These are phyloP conservation scores for Anas platyrhynchos DNA, from an alignment of 2,113 vertebrate species.

Conservation along the genomic window DNA sequence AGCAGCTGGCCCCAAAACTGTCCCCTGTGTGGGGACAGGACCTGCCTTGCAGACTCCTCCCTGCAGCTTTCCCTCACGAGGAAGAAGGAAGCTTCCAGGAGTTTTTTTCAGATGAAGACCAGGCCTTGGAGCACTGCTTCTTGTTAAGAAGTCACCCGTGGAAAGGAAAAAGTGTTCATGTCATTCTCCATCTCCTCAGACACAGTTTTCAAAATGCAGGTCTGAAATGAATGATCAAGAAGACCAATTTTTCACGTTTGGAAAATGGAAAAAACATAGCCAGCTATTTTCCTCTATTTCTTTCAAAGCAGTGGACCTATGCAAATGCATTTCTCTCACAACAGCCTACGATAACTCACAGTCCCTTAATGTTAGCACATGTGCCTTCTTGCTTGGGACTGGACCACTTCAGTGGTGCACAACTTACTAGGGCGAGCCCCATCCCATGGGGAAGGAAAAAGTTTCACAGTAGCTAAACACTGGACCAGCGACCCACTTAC, in stretches of 20 bases:
- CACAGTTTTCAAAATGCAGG: neutral
- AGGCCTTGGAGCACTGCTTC: fast-evolving
- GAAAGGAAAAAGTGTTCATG: neutral
- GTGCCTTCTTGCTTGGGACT: neutral
- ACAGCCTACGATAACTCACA: neutral
- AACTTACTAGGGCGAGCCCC: neutral
- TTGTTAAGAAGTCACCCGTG: neutral
- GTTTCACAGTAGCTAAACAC: neutral
- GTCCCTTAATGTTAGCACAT: neutral
- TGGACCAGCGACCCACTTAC: neutral
- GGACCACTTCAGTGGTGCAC: neutral
- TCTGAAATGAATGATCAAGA: neutral
- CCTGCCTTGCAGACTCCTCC: neutral
- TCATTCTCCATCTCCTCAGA: neutral
- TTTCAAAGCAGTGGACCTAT: neutral
- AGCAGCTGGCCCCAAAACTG: neutral
- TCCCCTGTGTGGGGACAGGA: neutral
- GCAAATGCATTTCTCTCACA: neutral
- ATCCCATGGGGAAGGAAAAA: neutral
- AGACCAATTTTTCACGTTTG: neutral
- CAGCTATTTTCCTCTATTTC: neutral
- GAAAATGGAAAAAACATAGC: neutral
- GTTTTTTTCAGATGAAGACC: neutral
- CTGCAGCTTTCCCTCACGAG: neutral
- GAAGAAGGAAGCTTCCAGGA: neutral